Base-by-base conservation (phyloP, 2,113 vertebrate genomes). In the Alexandromys fortis region DNA sequence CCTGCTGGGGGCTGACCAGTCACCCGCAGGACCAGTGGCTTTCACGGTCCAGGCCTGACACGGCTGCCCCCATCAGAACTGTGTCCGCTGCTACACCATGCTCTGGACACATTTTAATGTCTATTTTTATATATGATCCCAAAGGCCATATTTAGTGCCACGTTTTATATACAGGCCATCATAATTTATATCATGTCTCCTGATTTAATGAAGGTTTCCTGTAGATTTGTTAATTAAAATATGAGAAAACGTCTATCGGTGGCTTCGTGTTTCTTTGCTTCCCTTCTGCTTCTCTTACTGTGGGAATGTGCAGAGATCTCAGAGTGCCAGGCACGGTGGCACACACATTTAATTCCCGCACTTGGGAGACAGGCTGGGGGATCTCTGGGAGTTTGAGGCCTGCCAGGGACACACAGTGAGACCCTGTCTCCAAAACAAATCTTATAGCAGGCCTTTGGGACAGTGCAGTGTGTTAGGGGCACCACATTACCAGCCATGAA, bases 191-290 rank as follows among this genome's bases (percentile, higher is more conserved):
- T 90, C 52, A 33, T 72, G 55, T 67, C 75, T 67, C 45, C 76
- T 42, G 86, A 89, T 55, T 97, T 87, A 81, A 55, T 90, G 67
- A 97, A 88, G 68, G 26, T 92, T 90, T 96, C 94, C 97, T 95
- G 93, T 95, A 88, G 94, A 92, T 91, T 91, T 96, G 63, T 86
- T 94, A 95, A 98, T 97, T 91, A 95, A 94, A 91, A 94, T 96
- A 88, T 45, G 30, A 77, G 42, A 86, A 72, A 65, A 77, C 13
- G 0, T 87, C 61, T 12, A 68, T 87, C 47, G 35, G 33, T 89
- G 3, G 47, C 91, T 85, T 85, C 0, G 45, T 78, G 58, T 75
- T 52, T 94, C 73, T 93, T 88, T 89, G 47, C 13, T 65, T 91
- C 82, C 79, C 13, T 72, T 33, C 3, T 9, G 0, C 21, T 52